Evolutionary conservation across 1,140 invertebrate genomes (phyloP), one percentile per base, ranked within the genome.

Genomic region (Microplitis mediator): DNA sequence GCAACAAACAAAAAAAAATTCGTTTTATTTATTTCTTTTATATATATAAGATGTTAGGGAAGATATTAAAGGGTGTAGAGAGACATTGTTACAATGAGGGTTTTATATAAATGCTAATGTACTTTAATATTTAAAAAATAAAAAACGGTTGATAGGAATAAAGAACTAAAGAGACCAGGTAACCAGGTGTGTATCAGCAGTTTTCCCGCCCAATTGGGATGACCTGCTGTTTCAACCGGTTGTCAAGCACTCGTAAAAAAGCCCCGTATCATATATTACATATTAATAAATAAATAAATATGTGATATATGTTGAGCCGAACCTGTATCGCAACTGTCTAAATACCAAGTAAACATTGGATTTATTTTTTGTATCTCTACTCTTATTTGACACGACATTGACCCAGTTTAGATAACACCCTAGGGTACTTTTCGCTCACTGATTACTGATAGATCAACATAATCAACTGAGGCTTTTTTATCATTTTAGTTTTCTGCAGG

Each of bases 171-270:
- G 14, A 62, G 31, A 34, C 32, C n/a, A n/a, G 60, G 9, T 9
- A 36, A 64, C 62, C 62, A 64, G 62, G 62, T 64, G 62, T 64
- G 62, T 64, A 35, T 64, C 14, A 50, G 14, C 14, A 16, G n/a
- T 16, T 64, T 64, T 64, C 62, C 62, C 62, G 32, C 32, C 23
- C 36, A 50, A 50, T 64, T 14, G 14, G 36, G 39, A 31, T 61
- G 58, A 64, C 62, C 62, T 64, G 62, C 39, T 23, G 23, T 23
- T 64, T 45, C 13, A 35, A 62, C 60, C 60, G 60, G 60, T 62
- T 39, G 60, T 62, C 35, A n/a, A n/a, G 4, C 35, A 4, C 16
- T 60, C 23, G 56, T 34, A 60, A 14, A 14, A 35, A 62, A 62
- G n/a, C 35, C 60, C 32, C 31, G 13, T 31, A 58, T 23, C 23